Base-by-base conservation (phyloP, 2,113 vertebrate species). In the Limanda limanda region DNA sequence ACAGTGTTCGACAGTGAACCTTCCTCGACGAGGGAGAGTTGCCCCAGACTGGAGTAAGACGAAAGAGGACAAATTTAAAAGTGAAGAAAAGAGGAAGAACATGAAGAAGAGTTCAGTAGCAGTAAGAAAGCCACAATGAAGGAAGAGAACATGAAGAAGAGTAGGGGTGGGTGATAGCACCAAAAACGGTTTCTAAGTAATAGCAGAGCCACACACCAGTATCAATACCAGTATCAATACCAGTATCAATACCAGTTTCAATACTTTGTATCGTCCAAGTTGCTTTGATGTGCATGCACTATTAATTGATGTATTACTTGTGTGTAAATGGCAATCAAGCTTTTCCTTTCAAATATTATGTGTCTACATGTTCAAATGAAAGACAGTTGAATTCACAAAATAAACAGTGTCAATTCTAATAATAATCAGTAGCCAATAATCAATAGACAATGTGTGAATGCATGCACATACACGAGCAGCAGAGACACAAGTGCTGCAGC, bases 21-120 rank as follows among this genome's bases (percentile, higher is more conserved):
- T 73, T 86, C 67, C 40, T 77, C 73, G 81, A 77, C 51, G 52
- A 61, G 60, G 79, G 71, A 72, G 24, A 63, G 61, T 17, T 75
- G 78, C 0, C 18, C 69, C 47, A 69, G 71, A 91, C 91, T 91
- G 83, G 78, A 83, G 52, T 47, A 47, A 72, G 76, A 51, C 24
- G 37, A 62, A 47, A 73, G 31, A 87, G 1, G 37, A 40, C 60
- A 18, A 35, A 10, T 25, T 13, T 9, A 65, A 4, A 65, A 25
- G 18, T n/a, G 24, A 47, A n/a, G n/a, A 21, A 12, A 31, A 27
- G 0, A 58, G 13, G 21, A 52, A 62, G 13, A 51, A 55, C 21
- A 27, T 6, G 3, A 27, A 42, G 23, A 40, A 56, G 4, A 48
- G 15, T 37, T 40, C 40, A 71, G 15, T 10, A 37, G 27, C 35